Conservation (phyloP, 2,888 invertebrate species). For the Nephrotoma flavescens region DNA sequence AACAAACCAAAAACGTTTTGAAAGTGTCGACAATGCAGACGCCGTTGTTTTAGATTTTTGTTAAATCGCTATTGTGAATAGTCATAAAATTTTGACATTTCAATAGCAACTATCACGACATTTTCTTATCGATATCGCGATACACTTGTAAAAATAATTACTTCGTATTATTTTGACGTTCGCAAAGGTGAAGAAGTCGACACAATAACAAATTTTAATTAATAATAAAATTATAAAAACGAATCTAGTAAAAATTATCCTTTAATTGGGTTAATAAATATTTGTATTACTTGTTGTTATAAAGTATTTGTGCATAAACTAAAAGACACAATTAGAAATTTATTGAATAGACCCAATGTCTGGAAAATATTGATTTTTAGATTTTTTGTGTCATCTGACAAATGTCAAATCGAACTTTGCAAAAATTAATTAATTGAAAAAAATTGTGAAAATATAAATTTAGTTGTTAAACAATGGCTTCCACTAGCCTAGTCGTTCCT, state of each 20-base stretch:
- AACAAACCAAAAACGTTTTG: too few relatives aligned
- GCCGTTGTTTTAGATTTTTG: too few relatives aligned
- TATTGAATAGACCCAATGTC: neutral
- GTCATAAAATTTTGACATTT: neutral
- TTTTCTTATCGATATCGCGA: neutral
- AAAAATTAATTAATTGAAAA: neutral
- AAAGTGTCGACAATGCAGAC: too few relatives aligned
- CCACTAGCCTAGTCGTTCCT: constrained; percentile 87
- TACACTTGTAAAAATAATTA: neutral
- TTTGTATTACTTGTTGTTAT: neutral
- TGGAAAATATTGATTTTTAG: neutral
- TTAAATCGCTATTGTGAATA: neutral
- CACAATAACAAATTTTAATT: neutral
- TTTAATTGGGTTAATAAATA: neutral
- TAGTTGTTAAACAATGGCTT: constrained; percentile 41
- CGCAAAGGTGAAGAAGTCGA: neutral
- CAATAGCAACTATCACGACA: neutral
- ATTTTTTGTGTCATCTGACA: neutral
- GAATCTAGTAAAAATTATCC: neutral
- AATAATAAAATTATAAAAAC: neutral
- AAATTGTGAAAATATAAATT: neutral
- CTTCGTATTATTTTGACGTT: neutral
- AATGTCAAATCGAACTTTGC: neutral
- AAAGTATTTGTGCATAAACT: neutral
- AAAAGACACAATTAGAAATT: neutral